A percentile compares a stretch with the other conserved stretches of the same genome.
phyloP scores from a whole-genome alignment of 2,797 vertebrate species.

The Malurus splendens region DNA sequence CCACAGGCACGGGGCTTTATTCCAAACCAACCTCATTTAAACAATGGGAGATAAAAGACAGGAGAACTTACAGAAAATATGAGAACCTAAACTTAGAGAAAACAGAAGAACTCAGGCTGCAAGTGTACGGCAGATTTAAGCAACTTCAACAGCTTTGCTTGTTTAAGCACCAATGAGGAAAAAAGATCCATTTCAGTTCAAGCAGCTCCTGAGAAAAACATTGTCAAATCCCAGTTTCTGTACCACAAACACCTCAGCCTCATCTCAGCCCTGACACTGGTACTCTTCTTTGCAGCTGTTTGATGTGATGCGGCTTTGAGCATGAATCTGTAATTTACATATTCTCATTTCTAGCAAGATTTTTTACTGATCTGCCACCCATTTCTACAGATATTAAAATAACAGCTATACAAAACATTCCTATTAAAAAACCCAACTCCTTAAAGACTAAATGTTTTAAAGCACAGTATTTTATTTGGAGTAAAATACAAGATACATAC shows the following conservation, averaged over 20 bases:
- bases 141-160: neutral
- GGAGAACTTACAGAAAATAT: neutral
- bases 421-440: neutral
- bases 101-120: neutral
- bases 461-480: constrained; percentile 39
- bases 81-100: neutral
- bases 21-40: neutral
- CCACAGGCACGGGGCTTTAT: neutral
- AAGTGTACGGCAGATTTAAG: neutral
- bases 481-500: neutral
- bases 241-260: neutral
- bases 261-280: neutral
- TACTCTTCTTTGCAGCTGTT: neutral
- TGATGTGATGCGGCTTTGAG: neutral
- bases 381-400: neutral
- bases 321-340: neutral
- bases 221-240: neutral
- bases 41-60: neutral
- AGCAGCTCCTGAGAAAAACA: neutral
- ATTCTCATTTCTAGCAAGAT: neutral
- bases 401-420: neutral
- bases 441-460: neutral
- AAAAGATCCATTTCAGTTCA: neutral
- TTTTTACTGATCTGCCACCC: neutral
- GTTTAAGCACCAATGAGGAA: neutral